These are phyloP conservation scores for Buceros bicornis DNA, from an alignment of 2,797 vertebrate species.

Conservation along the genomic window DNA sequence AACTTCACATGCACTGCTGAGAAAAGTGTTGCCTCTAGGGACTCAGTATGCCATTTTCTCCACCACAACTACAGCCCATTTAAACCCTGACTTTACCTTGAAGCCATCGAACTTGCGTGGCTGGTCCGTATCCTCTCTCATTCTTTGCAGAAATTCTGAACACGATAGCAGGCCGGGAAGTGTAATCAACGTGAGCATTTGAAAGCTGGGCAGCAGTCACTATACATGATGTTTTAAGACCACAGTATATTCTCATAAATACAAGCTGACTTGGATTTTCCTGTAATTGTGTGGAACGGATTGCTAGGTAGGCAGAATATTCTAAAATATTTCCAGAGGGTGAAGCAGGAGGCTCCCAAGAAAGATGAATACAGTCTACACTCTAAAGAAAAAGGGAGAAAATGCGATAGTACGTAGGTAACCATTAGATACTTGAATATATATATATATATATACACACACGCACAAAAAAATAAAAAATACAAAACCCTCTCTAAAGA, in stretches of 20 bases:
- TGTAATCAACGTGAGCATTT: conserved; percentile 94
- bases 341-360: conserved; percentile 94
- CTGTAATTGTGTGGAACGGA: conserved; percentile 85
- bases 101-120: conserved; percentile 98
- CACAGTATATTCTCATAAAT: conserved; percentile 97
- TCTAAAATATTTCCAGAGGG: conserved; percentile 94
- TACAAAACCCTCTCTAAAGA: background rate
- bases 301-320: conserved; percentile 97
- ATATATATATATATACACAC: background rate
- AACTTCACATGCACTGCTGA: background rate
- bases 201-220: conserved; percentile 89
- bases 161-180: conserved; percentile 92
- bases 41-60: background rate
- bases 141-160: conserved; percentile 98
- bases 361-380: conserved; percentile 92
- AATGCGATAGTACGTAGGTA: background rate
- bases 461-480: background rate
- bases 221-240: conserved; percentile 90
- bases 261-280: conserved; percentile 88
- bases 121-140: conserved; percentile 95
- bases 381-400: conserved; percentile 79
- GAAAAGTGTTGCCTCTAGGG: background rate
- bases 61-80: background rate
- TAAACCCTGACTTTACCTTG: conserved; percentile 85
- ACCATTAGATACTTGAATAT: background rate